phyloP scores from a whole-genome alignment of 2,888 invertebrate species.

The Schizaphis graminum region DNA sequence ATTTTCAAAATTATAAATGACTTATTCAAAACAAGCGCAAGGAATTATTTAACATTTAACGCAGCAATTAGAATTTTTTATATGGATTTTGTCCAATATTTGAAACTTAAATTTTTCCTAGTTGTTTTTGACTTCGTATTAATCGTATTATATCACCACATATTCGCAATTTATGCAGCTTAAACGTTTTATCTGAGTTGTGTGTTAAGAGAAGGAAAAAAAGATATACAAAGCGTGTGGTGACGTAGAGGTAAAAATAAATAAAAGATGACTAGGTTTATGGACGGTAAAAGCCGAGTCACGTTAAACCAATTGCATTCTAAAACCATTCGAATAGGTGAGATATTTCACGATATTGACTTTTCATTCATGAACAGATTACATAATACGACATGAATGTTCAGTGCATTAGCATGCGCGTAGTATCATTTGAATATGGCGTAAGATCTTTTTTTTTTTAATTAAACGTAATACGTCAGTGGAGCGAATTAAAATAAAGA shows the following conservation, averaged over 20 bases:
- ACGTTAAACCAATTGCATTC: slow-evolving; percentile 48
- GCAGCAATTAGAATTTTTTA: neutral
- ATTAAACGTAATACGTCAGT: neutral
- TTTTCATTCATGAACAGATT: neutral
- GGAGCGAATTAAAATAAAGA: neutral
- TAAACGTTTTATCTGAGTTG: neutral
- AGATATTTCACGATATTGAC: slow-evolving; percentile 25
- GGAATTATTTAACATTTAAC: neutral
- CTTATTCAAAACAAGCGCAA: neutral
- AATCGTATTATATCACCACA: neutral
- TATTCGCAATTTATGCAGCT: neutral
- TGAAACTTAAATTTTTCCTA: neutral
- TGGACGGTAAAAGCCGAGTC: slow-evolving; percentile 34
- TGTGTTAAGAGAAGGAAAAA: neutral
- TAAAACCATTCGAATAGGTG: neutral
- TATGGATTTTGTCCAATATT: neutral
- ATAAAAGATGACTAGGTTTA: slow-evolving; percentile 44
- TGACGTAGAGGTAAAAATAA: neutral
- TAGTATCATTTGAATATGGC: slow-evolving; percentile 32
- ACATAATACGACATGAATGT: slow-evolving; percentile 40
- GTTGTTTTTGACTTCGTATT: slow-evolving; percentile 21
- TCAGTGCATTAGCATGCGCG: neutral
- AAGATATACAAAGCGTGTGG: neutral
- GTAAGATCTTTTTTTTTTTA: neutral
- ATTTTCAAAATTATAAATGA: neutral